These are phyloP conservation scores for Drosophila pseudotalamancana DNA, from an alignment of 2,888 invertebrate species.

Conservation along the genomic window DNA sequence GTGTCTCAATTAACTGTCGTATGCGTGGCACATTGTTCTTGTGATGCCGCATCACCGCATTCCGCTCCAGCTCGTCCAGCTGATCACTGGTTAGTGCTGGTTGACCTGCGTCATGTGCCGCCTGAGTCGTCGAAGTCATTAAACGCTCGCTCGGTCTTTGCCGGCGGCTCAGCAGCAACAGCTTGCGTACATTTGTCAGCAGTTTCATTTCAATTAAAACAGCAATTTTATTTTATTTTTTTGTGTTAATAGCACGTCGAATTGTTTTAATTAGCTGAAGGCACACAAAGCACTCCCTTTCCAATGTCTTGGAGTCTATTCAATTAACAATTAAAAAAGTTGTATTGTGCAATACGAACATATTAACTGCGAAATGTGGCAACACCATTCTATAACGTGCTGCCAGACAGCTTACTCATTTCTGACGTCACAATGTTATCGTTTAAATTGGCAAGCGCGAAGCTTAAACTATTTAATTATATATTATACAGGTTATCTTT, in stretches of 20 bases:
- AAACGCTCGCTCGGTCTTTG: slow-evolving; percentile 33
- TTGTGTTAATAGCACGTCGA: slow-evolving; percentile 4
- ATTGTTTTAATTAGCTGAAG: slow-evolving; percentile 41
- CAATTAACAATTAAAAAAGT: slow-evolving; percentile 32
- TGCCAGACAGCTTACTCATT: slow-evolving; percentile 23
- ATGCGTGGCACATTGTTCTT: slow-evolving; percentile 74
- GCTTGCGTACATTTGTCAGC: slow-evolving; percentile 45
- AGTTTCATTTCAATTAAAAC: slow-evolving; percentile 69
- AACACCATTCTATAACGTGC: slow-evolving; percentile 16
- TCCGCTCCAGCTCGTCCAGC: slow-evolving; percentile 71
- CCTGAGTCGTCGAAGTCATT: slow-evolving; percentile 43
- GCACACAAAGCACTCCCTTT: slow-evolving; percentile 39
- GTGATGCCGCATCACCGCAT: slow-evolving; percentile 67
- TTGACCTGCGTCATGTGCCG: slow-evolving; percentile 31
- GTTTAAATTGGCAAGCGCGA: slow-evolving; percentile 8
- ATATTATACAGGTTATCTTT: neutral
- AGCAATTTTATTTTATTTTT: too few species aligned
- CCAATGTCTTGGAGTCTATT: neutral
- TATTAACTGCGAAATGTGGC: slow-evolving; percentile 21
- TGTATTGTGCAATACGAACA: slow-evolving; percentile 47
- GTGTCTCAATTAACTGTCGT: slow-evolving; percentile 54
- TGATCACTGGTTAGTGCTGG: slow-evolving; percentile 54
- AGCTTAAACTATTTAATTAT: slow-evolving; percentile 2
- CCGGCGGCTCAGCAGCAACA: slow-evolving; percentile 37
- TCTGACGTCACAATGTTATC: slow-evolving; percentile 22